These are phyloP conservation scores for Eristalinus sepulchralis DNA, from an alignment of 2,888 invertebrate genomes.

Conservation along the genomic window DNA sequence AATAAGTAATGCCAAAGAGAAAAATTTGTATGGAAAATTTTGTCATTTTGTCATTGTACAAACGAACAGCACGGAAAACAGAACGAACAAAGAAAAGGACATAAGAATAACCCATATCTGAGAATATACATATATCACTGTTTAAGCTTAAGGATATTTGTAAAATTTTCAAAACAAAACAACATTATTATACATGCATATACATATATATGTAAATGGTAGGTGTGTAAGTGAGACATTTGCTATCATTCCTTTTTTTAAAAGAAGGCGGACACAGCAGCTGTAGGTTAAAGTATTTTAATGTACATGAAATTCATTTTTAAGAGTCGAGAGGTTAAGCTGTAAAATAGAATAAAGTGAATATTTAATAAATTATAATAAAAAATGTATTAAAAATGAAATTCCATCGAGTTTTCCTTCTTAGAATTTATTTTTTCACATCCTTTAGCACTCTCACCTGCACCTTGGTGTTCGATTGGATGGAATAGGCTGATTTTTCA, in stretches of 20 bases:
- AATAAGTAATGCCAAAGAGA: slow-evolving; percentile 66
- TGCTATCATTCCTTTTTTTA: slow-evolving; percentile 21
- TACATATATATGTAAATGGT: slow-evolving; percentile 38
- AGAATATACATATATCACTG: slow-evolving; percentile 21
- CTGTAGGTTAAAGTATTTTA: slow-evolving; percentile 19
- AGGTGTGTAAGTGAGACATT: slow-evolving; percentile 30
- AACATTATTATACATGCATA: slow-evolving; percentile 2
- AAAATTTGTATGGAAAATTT: slow-evolving; percentile 46
- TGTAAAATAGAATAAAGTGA: slow-evolving; percentile 57
- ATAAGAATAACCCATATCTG: slow-evolving; percentile 66
- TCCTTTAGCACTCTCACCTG: too few species aligned
- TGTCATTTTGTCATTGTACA: slow-evolving; percentile 67
- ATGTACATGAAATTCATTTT: slow-evolving; percentile 55
- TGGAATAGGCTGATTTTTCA: too few species aligned
- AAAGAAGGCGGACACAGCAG: slow-evolving; percentile 7
- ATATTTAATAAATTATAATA: slow-evolving; percentile 58
- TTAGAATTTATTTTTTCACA: not conserved
- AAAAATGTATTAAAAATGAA: slow-evolving; percentile 28
- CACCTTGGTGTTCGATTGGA: too few species aligned
- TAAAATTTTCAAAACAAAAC: slow-evolving; percentile 20
- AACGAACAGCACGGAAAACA: slow-evolving; percentile 17
- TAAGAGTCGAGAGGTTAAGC: slow-evolving; percentile 41
- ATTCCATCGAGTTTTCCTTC: not conserved
- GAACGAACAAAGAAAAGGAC: not conserved
- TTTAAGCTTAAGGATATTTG: slow-evolving; percentile 34